Conservation (phyloP, 1,140 invertebrate genomes). For the Pogonomyrmex californicus region DNA sequence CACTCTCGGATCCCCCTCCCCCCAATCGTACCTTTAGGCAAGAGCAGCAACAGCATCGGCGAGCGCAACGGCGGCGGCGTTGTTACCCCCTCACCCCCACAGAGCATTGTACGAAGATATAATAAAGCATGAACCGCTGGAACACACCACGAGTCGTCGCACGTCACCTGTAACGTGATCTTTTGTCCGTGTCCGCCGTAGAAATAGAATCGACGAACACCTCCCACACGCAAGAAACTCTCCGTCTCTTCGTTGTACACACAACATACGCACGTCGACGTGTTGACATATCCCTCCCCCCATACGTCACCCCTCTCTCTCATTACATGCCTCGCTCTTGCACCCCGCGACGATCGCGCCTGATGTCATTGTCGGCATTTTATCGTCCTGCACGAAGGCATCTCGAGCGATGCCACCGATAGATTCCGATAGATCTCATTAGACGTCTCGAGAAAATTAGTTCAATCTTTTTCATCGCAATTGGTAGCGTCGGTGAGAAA, state of each 20-base stretch:
- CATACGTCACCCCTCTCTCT: slow-evolving; percentile 2
- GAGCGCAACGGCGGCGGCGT: slow-evolving; percentile 55
- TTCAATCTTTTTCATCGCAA: slow-evolving; percentile 11
- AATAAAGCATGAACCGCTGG: slow-evolving; percentile 82
- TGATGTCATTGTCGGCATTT: slow-evolving; percentile 37
- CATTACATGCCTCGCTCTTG: slow-evolving; percentile 35
- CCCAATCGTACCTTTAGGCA: slow-evolving; percentile 60
- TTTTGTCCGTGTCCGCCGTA: slow-evolving; percentile 72
- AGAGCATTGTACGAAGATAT: slow-evolving; percentile 81
- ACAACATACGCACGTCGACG: background rate
- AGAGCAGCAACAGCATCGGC: slow-evolving; percentile 62
- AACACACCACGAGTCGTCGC: slow-evolving; percentile 76
- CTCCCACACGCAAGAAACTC: background rate
- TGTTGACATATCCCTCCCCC: background rate
- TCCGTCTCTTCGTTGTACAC: slow-evolving; percentile 1
- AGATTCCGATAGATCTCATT: slow-evolving; percentile 18
- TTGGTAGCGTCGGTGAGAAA: background rate
- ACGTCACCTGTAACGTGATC: slow-evolving; percentile 77
- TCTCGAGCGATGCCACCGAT: slow-evolving; percentile 13
- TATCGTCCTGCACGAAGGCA: background rate
- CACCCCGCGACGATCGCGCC: slow-evolving; percentile 20
- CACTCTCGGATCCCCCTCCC: slow-evolving; percentile 42
- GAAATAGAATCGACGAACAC: slow-evolving; percentile 65
- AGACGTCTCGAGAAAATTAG: slow-evolving; percentile 30
- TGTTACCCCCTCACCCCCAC: slow-evolving; percentile 11